Conservation (phyloP, 2,888 invertebrate species). For the Pedicia rivosa region DNA sequence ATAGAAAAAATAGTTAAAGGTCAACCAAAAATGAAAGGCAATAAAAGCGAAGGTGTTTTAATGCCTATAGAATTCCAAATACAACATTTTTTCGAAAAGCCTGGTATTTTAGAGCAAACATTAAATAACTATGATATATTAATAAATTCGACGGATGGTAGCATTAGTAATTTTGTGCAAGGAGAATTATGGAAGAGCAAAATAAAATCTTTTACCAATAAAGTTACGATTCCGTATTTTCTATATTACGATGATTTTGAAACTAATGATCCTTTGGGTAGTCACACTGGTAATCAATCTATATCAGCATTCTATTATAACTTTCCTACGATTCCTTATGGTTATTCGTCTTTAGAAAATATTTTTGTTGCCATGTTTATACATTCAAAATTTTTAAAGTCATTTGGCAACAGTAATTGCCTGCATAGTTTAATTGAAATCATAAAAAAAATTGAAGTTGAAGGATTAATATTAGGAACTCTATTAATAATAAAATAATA, state of each 20-base stretch:
- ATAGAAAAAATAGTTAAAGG: slow-evolving; percentile 5
- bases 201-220: slow-evolving; percentile 6
- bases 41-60: slow-evolving; percentile 9
- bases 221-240: slow-evolving; percentile 5
- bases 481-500: slow-evolving; percentile 1
- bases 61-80: slow-evolving; percentile 11
- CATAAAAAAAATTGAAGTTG: slow-evolving; percentile 10
- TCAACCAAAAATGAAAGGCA: slow-evolving; percentile 8
- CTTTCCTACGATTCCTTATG: slow-evolving; percentile 8
- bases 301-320: slow-evolving; percentile 10
- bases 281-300: slow-evolving; percentile 9
- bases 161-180: slow-evolving; percentile 8
- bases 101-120: slow-evolving; percentile 7
- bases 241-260: slow-evolving; percentile 10
- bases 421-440: slow-evolving; percentile 9
- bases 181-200: slow-evolving; percentile 9
- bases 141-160: slow-evolving; percentile 4
- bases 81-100: slow-evolving; percentile 10
- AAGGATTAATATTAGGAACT: slow-evolving; percentile 7
- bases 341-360: slow-evolving; percentile 9
- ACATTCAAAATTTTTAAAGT: slow-evolving; percentile 9
- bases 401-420: slow-evolving; percentile 9
- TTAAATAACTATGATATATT: slow-evolving; percentile 6
- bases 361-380: slow-evolving; percentile 10
- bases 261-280: slow-evolving; percentile 10